Evolutionary conservation across 2,888 invertebrate species (phyloP).

Genomic region (Amorpha juglandis): DNA sequence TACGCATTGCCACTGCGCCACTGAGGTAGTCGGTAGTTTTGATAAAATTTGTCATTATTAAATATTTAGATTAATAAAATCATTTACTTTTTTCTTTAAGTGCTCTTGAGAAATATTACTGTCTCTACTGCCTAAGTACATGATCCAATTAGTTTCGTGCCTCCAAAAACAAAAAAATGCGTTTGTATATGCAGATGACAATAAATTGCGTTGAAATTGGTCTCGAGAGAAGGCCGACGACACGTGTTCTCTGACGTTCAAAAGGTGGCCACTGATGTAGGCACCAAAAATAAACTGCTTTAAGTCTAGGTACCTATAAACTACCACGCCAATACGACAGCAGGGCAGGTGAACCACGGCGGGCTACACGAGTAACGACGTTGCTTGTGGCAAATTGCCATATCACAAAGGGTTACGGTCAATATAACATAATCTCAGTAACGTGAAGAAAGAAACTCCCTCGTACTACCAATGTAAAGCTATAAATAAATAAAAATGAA

Average conservation of each 20-base stretch:
- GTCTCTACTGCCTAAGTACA: not conserved
- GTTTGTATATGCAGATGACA: slow-evolving; percentile 36
- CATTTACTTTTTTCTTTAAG: too few species aligned
- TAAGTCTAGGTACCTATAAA: slow-evolving; percentile 39
- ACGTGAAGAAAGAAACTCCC: slow-evolving; percentile 13
- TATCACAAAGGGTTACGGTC: slow-evolving; percentile 34
- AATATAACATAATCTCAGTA: slow-evolving; percentile 2
- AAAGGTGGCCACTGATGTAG: slow-evolving; percentile 70
- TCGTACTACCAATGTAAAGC: slow-evolving; percentile 11
- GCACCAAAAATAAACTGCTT: slow-evolving; percentile 62
- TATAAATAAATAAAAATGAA: not conserved
- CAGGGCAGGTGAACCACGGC: slow-evolving; percentile 64
- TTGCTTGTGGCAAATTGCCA: slow-evolving; percentile 57
- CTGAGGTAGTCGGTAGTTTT: too few species aligned
- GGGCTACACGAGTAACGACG: slow-evolving; percentile 43
- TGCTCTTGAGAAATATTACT: not conserved
- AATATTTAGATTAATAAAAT: too few species aligned
- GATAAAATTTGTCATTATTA: too few species aligned
- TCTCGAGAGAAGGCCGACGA: slow-evolving; percentile 58
- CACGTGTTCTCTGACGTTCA: slow-evolving; percentile 67
- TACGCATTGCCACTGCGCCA: too few species aligned
- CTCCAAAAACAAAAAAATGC: not conserved
- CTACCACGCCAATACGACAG: slow-evolving; percentile 14
- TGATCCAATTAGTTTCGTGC: not conserved
- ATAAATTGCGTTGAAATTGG: slow-evolving; percentile 45